phyloP scores from a whole-genome alignment of 2,888 invertebrate genomes.

The Trachelus stipa region DNA sequence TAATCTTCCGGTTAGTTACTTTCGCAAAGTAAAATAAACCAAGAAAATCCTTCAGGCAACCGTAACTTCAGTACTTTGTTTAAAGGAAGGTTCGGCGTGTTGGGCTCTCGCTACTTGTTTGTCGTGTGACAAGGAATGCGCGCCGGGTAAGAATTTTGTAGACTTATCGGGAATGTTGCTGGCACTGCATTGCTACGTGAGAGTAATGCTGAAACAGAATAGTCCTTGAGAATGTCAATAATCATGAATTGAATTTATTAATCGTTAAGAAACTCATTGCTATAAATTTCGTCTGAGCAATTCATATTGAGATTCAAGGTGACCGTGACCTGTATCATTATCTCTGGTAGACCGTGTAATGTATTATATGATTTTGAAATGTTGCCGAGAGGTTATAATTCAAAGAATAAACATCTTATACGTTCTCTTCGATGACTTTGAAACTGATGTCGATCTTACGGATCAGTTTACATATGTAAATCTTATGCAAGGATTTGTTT shows the following conservation, averaged over 20 bases:
- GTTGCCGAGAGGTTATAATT: neutral
- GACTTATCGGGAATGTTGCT: constrained; percentile 13
- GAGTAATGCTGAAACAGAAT: neutral
- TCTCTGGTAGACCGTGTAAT: neutral
- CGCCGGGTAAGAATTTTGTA: neutral
- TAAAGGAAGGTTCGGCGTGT: neutral
- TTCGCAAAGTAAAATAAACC: neutral
- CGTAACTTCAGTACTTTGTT: neutral
- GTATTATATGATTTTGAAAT: neutral
- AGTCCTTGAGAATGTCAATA: neutral
- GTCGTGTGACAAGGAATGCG: neutral
- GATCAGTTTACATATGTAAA: neutral
- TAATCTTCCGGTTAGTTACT: no score
- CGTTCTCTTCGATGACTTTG: neutral
- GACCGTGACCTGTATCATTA: neutral
- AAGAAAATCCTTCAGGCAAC: neutral
- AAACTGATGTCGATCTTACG: neutral
- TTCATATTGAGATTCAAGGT: neutral
- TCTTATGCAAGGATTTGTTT: neutral
- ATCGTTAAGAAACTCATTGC: neutral
- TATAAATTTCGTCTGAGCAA: neutral
- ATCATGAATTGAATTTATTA: neutral
- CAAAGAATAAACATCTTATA: neutral
- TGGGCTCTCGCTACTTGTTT: neutral
- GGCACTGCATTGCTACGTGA: constrained; percentile 5